Conservation (phyloP, 2,113 vertebrate genomes). For the Hippocampus barbouri region DNA sequence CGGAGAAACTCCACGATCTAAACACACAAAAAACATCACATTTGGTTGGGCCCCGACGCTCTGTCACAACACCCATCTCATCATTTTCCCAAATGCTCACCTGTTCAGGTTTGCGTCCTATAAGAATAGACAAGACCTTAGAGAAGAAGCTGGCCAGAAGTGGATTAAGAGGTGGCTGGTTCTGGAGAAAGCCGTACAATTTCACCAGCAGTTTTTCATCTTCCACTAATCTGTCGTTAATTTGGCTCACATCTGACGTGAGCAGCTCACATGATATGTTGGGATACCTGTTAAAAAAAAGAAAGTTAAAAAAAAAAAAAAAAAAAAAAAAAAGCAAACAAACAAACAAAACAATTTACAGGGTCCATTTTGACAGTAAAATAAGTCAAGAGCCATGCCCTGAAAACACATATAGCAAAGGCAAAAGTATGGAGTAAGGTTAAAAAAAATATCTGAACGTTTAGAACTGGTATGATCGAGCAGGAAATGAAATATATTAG, state of each 20-base stretch:
- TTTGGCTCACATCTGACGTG: conserved; percentile 93
- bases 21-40: conserved; percentile 16
- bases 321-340: background rate
- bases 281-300: conserved; percentile 78
- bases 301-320: background rate
- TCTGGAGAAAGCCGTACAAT: conserved; percentile 92
- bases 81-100: conserved; percentile 57
- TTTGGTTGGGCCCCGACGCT: background rate
- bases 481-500: no score
- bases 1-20: conserved; percentile 96
- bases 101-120: conserved; percentile 98
- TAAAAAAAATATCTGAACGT: no score
- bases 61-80: background rate
- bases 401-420: background rate
- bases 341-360: no score
- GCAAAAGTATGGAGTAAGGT: background rate
- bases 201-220: conserved; percentile 90
- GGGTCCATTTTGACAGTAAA: no score
- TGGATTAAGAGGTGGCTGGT: conserved; percentile 90
- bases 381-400: background rate
- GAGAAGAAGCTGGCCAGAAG: conserved; percentile 98
- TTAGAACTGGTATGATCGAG: no score
- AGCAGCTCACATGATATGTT: conserved; percentile 98
- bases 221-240: conserved; percentile 94
- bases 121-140: conserved; percentile 98